Percentiles rank a stretch among this genome's conserved stretches.
Evolutionary conservation across 2,113 vertebrate genomes (phyloP).

Genomic region (Paratilapia polleni): DNA sequence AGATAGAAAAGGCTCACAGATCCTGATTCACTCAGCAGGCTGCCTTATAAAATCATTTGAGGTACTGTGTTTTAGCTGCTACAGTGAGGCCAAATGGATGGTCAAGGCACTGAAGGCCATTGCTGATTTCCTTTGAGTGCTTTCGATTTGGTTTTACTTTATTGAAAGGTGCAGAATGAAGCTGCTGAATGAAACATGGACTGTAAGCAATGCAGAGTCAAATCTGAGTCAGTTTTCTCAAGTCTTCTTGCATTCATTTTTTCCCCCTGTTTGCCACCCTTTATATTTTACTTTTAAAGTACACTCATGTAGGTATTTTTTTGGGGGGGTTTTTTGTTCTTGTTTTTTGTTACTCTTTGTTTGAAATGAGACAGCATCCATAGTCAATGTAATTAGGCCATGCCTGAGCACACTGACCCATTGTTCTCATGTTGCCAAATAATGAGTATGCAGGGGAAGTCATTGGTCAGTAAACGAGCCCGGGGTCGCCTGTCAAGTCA

Average conservation of each 20-base stretch:
- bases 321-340: background rate
- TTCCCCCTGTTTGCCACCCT: too few relatives aligned
- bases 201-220: background rate
- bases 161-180: slow-evolving; percentile 30
- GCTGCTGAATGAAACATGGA: background rate
- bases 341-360: background rate
- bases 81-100: slow-evolving; percentile 49
- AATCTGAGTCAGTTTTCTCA: too few relatives aligned
- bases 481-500: slow-evolving; percentile 61
- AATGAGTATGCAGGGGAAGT: slow-evolving; percentile 61
- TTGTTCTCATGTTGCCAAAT: slow-evolving; percentile 65
- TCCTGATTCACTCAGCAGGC: slow-evolving; percentile 36
- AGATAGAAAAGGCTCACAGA: slow-evolving; percentile 31
- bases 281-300: too few relatives aligned
- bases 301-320: background rate
- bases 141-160: slow-evolving; percentile 55
- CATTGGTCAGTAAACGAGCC: slow-evolving; percentile 59
- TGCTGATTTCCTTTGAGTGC: slow-evolving; percentile 66
- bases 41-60: slow-evolving; percentile 24
- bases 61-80: background rate
- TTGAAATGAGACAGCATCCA: slow-evolving; percentile 40
- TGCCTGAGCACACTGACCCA: slow-evolving; percentile 60
- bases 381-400: slow-evolving; percentile 24
- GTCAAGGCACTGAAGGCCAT: slow-evolving; percentile 29
- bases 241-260: too few relatives aligned